phyloP scores from a whole-genome alignment of 2,113 vertebrate species.

The Oxygymnocypris stewartii region DNA sequence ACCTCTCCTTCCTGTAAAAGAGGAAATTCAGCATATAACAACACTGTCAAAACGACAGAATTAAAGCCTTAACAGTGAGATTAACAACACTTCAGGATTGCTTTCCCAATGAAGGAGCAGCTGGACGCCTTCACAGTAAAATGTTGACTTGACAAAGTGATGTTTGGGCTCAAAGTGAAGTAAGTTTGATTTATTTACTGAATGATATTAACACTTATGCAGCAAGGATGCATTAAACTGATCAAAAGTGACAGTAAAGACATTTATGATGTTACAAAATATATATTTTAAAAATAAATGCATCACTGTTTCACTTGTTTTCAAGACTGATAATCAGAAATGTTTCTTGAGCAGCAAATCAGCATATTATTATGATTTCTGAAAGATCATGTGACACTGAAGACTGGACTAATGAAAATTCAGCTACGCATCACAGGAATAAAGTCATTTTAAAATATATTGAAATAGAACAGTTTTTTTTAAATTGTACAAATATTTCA shows the following conservation, averaged over 20 bases:
- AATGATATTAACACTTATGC: not conserved
- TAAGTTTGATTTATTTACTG: not conserved
- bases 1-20: constrained; percentile 90
- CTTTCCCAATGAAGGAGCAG: not conserved
- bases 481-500: not conserved
- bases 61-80: not conserved
- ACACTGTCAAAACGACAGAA: not conserved
- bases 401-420: too few species aligned
- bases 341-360: too few species aligned
- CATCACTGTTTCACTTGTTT: too few species aligned
- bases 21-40: not conserved
- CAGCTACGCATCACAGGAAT: too few species aligned
- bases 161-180: not conserved
- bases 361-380: too few species aligned
- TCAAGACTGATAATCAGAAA: too few species aligned
- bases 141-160: not conserved
- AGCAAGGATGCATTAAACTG: not conserved
- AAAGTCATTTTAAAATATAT: too few species aligned
- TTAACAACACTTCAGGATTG: not conserved
- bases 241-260: not conserved
- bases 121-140: not conserved
- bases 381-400: too few species aligned
- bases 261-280: not conserved
- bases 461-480: not conserved
- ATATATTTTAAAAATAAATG: not conserved